Percentiles rank a stretch among this genome's conserved stretches.
These are phyloP conservation scores for Lepus americanus DNA, from an alignment of 2,113 vertebrate genomes.

Conservation along the genomic window DNA sequence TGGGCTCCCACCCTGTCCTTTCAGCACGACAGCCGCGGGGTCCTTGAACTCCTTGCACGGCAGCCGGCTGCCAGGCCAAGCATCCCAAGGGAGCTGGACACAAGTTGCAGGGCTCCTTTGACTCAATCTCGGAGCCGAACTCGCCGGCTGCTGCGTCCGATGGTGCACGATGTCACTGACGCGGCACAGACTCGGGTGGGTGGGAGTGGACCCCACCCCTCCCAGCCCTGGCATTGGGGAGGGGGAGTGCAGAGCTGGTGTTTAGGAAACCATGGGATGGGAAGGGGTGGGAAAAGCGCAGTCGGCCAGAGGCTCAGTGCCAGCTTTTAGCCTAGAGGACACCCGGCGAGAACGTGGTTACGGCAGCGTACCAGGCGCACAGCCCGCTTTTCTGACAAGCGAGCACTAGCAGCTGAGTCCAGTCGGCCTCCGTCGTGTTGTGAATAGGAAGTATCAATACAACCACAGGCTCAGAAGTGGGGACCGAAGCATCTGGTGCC, in stretches of 20 bases:
- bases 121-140: neutral
- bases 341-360: neutral
- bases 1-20: neutral
- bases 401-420: neutral
- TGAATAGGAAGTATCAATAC: neutral
- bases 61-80: neutral
- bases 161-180: too few relatives aligned
- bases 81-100: neutral
- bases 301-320: neutral
- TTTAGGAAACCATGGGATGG: neutral
- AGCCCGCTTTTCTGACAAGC: neutral
- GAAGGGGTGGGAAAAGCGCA: neutral
- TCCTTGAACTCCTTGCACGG: neutral
- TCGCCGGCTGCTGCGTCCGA: neutral
- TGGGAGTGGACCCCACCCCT: neutral
- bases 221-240: neutral
- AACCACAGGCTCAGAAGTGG: neutral
- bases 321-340: neutral
- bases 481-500: neutral
- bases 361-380: neutral
- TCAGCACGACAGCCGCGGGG: neutral
- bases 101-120: neutral
- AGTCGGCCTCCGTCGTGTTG: neutral
- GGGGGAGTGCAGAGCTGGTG: neutral
- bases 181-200: neutral